A percentile compares a stretch with the other conserved stretches of the same genome.
phyloP scores from a whole-genome alignment of 2,797 vertebrate species.

The Cygnus olor region DNA sequence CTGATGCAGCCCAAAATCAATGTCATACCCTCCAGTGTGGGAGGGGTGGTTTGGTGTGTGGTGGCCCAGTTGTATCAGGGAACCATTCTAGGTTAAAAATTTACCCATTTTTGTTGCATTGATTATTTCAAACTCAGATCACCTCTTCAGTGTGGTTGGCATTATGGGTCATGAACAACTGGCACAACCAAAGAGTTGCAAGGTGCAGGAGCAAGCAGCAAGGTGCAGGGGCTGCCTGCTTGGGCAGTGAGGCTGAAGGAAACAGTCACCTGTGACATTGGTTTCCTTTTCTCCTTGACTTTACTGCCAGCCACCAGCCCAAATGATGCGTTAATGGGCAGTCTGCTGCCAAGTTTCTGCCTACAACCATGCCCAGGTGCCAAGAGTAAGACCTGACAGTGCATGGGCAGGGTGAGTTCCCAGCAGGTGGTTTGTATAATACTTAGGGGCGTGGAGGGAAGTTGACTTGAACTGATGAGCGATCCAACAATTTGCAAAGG shows the following conservation, averaged over 20 bases:
- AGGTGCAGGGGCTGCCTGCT: accelerated
- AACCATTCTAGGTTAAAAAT: neutral
- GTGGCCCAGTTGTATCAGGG: neutral
- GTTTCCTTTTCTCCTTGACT: neutral
- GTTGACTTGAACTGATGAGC: neutral
- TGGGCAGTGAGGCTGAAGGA: neutral
- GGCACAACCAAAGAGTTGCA: neutral
- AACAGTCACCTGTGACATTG: neutral
- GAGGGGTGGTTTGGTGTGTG: neutral
- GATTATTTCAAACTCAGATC: neutral
- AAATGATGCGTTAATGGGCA: neutral
- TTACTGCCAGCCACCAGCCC: neutral
- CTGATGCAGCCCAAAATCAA: neutral
- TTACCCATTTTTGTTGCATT: accelerated
- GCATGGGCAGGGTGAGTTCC: neutral
- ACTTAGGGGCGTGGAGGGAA: neutral
- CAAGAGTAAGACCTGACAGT: neutral
- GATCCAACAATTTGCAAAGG: neutral
- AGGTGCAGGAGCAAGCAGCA: neutral
- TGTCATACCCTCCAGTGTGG: neutral
- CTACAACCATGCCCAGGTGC: neutral
- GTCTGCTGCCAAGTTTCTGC: neutral
- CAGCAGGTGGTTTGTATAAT: neutral
- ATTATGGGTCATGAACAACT: neutral
- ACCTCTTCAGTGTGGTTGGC: neutral